Evolutionary conservation across 37 sponge, comb jelly and placozoan species (phyloP).

Genomic region (Hexactinellida sp.): DNA sequence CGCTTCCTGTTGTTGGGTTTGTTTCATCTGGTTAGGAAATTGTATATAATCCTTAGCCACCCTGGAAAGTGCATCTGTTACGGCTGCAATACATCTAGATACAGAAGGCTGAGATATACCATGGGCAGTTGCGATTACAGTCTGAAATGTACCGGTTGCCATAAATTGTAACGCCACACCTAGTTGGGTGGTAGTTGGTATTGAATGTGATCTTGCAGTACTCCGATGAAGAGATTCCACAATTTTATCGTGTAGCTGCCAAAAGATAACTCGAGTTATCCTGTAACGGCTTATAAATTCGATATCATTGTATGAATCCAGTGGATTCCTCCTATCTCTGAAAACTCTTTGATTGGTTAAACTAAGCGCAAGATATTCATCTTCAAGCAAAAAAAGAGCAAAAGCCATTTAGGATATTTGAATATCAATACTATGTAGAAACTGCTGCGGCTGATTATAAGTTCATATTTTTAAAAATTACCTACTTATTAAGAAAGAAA

Average conservation of each 20-base stretch:
- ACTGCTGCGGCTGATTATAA: not conserved
- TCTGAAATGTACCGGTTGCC: conserved; percentile 3
- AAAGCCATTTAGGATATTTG: not conserved
- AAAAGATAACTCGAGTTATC: conserved; percentile 8
- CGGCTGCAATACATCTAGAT: conserved; percentile 12
- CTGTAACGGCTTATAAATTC: not conserved
- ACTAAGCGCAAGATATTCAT: not conserved
- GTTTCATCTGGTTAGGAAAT: not conserved
- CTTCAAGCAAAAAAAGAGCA: conserved; percentile 7
- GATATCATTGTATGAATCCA: conserved; percentile 15
- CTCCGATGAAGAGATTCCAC: conserved; percentile 9
- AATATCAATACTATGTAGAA: not conserved
- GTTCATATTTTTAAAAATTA: not conserved
- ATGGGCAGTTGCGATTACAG: conserved; percentile 1
- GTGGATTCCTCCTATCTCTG: not conserved
- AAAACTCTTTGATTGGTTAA: not conserved
- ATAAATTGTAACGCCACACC: conserved; percentile 16
- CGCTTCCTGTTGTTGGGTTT: not conserved
- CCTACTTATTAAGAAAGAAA: conserved; percentile 3
- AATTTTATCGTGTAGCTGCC: conserved; percentile 10
- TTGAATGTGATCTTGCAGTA: conserved; percentile 16
- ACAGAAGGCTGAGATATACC: not conserved
- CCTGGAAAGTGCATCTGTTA: not conserved
- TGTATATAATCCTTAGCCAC: not conserved
- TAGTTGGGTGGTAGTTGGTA: not conserved